Evolutionary conservation across 64 coral and sea anemone species (phyloP), one percentile per base, ranked within the genome.

Genomic region (Dendronephthya gigantea): DNA sequence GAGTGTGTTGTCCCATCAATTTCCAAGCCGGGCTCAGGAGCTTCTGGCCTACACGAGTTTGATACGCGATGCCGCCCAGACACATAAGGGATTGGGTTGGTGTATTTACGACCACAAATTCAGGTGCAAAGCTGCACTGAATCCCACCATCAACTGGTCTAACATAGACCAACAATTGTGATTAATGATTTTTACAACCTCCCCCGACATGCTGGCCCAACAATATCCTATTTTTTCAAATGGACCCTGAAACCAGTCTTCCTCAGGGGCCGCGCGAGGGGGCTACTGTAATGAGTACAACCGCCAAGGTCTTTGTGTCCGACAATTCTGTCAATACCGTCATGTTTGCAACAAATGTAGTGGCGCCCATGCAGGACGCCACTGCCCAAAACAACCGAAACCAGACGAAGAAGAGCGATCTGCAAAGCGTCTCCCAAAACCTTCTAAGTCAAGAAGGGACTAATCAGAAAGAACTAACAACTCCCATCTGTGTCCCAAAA

Each of bases 1-100:
- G 56, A 87, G 40, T 34, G 65, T 87, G 6, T 27, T 87, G 0
- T 74, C 22, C 19, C 25, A 75, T 8, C 70, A 87, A 40, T 87
- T 75, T 19, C 85, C 85, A 0, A 32, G 15, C 12, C 1, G 85
- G 31, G 41, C 39, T 2, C 85, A 65, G 49, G 84, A 85, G 40
- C 33, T 62, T 0, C 15, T 87, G 0, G 32, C 1, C 0, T 22
- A 74, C 52, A 68, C 36, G 56, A 62, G 85, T 33, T 58, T 74
- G 50, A 66, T 22, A 8, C 58, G 58, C 4, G 6, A 66, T 14
- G 58, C 58, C 3, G 58, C 58, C 3, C 58, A 66, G 14, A n/a
- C 58, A 30, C 58, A 66, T 14, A 5, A 17, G 22, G 58, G 58
- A 5, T 14, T 66, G 3, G 58, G 58, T 3, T 66, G 19, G 58